A percentile compares a stretch with the other conserved stretches of the same genome.
These are phyloP conservation scores for Salvelinus alpinus DNA, from an alignment of 2,113 vertebrate species.

Conservation along the genomic window DNA sequence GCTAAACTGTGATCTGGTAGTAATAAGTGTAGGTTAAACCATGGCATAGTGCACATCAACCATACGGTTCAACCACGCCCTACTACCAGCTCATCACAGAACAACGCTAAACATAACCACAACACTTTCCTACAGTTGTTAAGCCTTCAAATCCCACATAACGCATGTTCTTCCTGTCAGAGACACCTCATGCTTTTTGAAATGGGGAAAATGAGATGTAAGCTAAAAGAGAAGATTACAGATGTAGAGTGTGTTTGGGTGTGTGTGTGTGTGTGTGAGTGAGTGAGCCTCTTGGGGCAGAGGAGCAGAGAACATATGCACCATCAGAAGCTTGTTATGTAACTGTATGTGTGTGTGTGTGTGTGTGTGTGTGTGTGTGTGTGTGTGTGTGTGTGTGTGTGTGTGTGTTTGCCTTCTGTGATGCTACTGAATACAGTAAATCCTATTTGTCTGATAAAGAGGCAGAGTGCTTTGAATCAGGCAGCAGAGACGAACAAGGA, in stretches of 20 bases:
- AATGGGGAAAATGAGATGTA: not conserved
- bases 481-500: not conserved
- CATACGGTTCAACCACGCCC: not conserved
- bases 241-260: not conserved
- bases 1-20: no score
- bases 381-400: constrained; percentile 40
- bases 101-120: not conserved
- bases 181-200: not conserved
- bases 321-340: constrained; percentile 48
- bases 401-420: not conserved
- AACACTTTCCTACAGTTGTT: not conserved
- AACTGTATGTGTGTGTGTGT: constrained; percentile 24
- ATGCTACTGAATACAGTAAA: constrained; percentile 25
- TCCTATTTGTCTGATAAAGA: constrained; percentile 26
- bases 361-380: constrained; percentile 41
- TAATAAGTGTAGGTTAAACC: no score
- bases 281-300: not conserved
- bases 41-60: not conserved
- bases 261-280: no score
- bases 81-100: not conserved
- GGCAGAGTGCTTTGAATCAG: not conserved
- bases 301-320: constrained; percentile 29
- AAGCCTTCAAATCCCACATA: not conserved
- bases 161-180: not conserved
- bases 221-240: not conserved